These are phyloP conservation scores for Ommatoiulus sabulosus DNA, from an alignment of 2,888 invertebrate genomes.

Conservation along the genomic window DNA sequence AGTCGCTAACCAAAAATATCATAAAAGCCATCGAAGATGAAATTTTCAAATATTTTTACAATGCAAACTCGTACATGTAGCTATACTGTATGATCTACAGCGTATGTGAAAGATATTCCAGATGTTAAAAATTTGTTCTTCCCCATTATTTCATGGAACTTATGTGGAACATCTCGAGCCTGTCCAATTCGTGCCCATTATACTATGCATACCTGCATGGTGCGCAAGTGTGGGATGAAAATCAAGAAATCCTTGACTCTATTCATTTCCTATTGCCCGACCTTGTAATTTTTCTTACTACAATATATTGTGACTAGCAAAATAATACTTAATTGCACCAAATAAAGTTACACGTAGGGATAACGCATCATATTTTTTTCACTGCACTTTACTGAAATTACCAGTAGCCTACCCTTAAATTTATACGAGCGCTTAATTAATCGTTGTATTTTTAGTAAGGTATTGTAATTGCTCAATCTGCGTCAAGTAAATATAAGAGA, in stretches of 20 bases:
- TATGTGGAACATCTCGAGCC: neutral
- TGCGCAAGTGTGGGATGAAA: conserved; percentile 4
- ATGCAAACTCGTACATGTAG: too few relatives aligned
- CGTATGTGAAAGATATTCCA: neutral
- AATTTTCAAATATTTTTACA: too few relatives aligned
- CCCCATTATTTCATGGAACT: neutral
- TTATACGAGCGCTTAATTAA: too few relatives aligned
- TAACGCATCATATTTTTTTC: neutral
- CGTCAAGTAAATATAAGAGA: too few relatives aligned
- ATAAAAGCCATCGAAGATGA: too few relatives aligned
- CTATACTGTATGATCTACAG: too few relatives aligned
- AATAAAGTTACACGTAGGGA: neutral
- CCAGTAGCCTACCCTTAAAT: neutral
- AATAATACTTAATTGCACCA: neutral
- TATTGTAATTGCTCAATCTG: too few relatives aligned
- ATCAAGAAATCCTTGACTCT: conserved; percentile 11
- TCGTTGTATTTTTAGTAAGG: too few relatives aligned
- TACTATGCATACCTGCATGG: neutral
- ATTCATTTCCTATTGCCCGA: neutral
- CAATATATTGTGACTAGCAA: neutral
- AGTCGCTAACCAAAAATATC: too few relatives aligned
- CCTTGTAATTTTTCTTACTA: neutral
- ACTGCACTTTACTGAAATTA: neutral
- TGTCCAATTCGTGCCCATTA: neutral
- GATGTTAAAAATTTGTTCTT: neutral